Percentiles rank a stretch among this genome's conserved stretches.
These are phyloP conservation scores for Hassar affinis DNA, from an alignment of 2,113 vertebrate genomes.

Conservation along the genomic window DNA sequence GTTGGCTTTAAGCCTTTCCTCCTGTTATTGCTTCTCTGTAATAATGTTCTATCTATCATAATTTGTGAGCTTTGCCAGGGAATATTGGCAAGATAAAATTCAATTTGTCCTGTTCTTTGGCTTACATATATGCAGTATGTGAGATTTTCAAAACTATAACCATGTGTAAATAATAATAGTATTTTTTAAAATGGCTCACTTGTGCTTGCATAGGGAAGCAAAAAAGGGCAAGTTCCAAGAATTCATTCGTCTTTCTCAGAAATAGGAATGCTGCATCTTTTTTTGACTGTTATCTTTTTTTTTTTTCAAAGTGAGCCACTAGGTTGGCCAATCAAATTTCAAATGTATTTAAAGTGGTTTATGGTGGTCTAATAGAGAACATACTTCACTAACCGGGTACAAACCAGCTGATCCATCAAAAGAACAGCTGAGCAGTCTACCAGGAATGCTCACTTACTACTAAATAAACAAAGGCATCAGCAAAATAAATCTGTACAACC, in stretches of 20 bases:
- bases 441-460: neutral
- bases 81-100: neutral
- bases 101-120: neutral
- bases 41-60: neutral
- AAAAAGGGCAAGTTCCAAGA: neutral
- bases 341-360: neutral
- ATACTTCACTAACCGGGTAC: neutral
- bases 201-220: neutral
- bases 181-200: no score
- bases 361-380: neutral
- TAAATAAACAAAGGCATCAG: conserved; percentile 20
- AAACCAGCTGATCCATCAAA: neutral
- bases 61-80: no score
- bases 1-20: neutral
- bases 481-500: neutral
- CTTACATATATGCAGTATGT: neutral
- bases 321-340: neutral
- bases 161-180: neutral
- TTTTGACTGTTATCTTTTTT: neutral
- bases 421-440: neutral
- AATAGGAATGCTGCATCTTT: neutral
- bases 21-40: neutral
- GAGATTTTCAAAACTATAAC: neutral
- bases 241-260: neutral
- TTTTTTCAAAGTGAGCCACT: neutral